Conservation (phyloP, 2,113 vertebrate genomes). For the Chionis minor region DNA sequence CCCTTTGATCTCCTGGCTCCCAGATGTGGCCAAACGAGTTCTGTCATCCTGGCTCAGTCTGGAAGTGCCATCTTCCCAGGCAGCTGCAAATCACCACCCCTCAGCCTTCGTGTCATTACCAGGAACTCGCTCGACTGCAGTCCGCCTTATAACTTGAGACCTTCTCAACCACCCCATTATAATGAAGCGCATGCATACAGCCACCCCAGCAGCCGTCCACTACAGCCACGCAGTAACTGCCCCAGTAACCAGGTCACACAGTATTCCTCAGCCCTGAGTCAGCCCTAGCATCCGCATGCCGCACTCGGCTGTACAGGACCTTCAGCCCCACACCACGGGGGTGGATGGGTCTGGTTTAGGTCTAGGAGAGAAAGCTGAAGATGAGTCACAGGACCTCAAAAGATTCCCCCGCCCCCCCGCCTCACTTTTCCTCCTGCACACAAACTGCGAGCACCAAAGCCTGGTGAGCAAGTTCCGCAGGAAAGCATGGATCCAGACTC, state of each 20-base stretch:
- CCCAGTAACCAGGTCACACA: not conserved
- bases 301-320: not conserved
- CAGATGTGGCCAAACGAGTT: not conserved
- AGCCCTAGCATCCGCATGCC: accelerated
- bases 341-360: not conserved
- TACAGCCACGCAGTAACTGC: not conserved
- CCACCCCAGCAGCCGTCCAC: not conserved
- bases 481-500: not conserved
- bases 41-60: not conserved
- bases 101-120: not conserved
- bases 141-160: not conserved
- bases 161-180: not conserved
- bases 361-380: not conserved
- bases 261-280: not conserved
- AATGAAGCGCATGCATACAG: not conserved
- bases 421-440: not conserved
- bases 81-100: not conserved
- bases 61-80: slow-evolving; percentile 46
- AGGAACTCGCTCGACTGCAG: not conserved
- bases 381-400: not conserved
- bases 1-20: slow-evolving; percentile 39
- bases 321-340: not conserved
- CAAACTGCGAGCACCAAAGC: not conserved
- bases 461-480: not conserved
- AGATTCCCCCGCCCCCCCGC: not conserved